Conservation (phyloP, 2,113 vertebrate genomes). For the Chelonoidis abingdonii region DNA sequence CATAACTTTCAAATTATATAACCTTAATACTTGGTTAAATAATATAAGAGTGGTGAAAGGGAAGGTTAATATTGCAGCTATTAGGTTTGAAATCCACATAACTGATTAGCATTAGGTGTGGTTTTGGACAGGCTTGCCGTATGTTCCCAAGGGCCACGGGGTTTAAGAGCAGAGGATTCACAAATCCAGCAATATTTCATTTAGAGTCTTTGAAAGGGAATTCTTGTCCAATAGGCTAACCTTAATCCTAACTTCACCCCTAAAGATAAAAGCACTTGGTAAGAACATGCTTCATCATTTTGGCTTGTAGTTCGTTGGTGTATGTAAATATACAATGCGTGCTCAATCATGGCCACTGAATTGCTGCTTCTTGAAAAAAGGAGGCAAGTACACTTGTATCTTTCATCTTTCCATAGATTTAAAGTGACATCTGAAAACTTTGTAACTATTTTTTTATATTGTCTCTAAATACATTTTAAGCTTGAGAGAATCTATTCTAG, state of each 20-base stretch:
- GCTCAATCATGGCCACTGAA: not conserved
- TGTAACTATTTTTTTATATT: not conserved
- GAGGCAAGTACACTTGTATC: not conserved
- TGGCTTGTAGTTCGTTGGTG: not conserved
- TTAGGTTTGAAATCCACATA: constrained; percentile 11
- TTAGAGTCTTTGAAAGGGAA: not conserved
- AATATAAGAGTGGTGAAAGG: not conserved
- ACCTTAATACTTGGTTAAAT: constrained; percentile 20
- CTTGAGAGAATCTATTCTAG: not conserved
- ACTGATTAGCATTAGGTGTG: constrained; percentile 35
- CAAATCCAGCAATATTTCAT: not conserved
- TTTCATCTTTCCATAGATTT: not conserved
- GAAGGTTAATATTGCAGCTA: not conserved
- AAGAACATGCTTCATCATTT: not conserved
- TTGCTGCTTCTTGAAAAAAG: constrained; percentile 28
- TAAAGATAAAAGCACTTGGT: not conserved
- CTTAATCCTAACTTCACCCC: not conserved
- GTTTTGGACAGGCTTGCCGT: constrained; percentile 22
- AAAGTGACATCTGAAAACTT: not conserved
- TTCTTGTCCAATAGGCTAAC: not conserved
- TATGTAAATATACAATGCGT: not conserved
- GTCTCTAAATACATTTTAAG: not conserved
- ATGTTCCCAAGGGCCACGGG: not conserved
- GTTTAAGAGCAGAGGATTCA: constrained; percentile 1
- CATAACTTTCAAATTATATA: not conserved